These are phyloP conservation scores for Vesta saturnalis DNA, from an alignment of 2,888 invertebrate genomes.

Conservation along the genomic window DNA sequence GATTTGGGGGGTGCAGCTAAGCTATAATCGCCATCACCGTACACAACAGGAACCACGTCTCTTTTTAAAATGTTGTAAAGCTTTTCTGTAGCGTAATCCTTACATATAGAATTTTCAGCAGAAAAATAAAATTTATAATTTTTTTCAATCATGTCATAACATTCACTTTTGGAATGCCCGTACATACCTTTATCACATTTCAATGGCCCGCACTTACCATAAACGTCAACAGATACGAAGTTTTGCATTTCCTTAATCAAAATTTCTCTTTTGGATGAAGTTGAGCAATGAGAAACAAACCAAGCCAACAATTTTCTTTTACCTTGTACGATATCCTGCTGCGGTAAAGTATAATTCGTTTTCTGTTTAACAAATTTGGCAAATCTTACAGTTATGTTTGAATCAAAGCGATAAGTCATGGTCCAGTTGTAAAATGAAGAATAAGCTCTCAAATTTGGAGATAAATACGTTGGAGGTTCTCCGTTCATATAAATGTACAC, in stretches of 20 bases:
- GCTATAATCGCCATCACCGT: conserved; percentile 39
- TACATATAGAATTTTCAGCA: background rate
- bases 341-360: conserved; percentile 30
- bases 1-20: conserved; percentile 37
- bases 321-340: conserved; percentile 18
- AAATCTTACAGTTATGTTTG: conserved; percentile 59
- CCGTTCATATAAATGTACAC: conserved; percentile 64
- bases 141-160: conserved; percentile 63
- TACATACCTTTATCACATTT: conserved; percentile 63
- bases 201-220: conserved; percentile 68
- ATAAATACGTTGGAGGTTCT: conserved; percentile 60
- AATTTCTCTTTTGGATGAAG: conserved; percentile 61
- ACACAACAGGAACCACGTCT: conserved; percentile 40
- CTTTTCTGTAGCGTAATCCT: background rate
- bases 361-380: conserved; percentile 31
- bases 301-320: conserved; percentile 66
- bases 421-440: conserved; percentile 66
- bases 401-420: conserved; percentile 66
- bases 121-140: background rate
- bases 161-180: conserved; percentile 46
- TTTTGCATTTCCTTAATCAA: conserved; percentile 64
- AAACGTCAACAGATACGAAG: conserved; percentile 70
- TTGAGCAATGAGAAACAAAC: conserved; percentile 67
- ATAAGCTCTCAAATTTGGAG: conserved; percentile 43
- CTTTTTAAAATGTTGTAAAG: conserved; percentile 32